Conservation (phyloP, 2,113 vertebrate genomes). For the Cyanistes caeruleus region DNA sequence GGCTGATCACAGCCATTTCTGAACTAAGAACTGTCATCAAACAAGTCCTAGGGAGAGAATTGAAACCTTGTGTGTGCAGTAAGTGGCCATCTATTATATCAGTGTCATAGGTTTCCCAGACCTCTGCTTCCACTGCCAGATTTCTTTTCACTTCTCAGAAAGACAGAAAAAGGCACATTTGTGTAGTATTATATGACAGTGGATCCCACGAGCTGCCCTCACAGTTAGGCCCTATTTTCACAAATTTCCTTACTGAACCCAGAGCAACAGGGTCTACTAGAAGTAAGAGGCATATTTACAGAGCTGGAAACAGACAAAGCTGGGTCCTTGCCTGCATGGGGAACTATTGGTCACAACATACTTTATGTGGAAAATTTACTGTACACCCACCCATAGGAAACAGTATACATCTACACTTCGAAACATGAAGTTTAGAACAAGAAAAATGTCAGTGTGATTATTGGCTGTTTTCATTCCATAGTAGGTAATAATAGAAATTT, state of each 20-base stretch:
- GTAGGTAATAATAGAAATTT: not conserved
- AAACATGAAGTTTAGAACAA: not conserved
- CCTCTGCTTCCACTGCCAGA: not conserved
- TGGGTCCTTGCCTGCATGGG: not conserved
- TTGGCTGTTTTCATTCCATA: not conserved
- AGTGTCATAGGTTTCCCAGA: not conserved
- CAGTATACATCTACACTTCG: not conserved
- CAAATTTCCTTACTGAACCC: not conserved
- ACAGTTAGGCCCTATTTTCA: not conserved
- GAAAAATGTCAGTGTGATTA: not conserved
- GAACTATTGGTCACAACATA: not conserved
- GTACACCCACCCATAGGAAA: not conserved
- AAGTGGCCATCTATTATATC: not conserved
- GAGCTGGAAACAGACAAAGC: not conserved
- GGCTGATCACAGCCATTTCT: not conserved
- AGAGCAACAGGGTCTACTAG: not conserved
- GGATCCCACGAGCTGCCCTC: not conserved
- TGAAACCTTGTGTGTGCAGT: not conserved
- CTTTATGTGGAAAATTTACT: not conserved
- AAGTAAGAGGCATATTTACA: not conserved
- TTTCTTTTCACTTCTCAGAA: not conserved
- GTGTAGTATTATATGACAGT: not conserved
- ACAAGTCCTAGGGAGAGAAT: not conserved
- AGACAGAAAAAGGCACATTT: not conserved
- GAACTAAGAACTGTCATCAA: not conserved